Evolutionary conservation across 53 echinoderm and acorn worm genomes (phyloP), one percentile per base, ranked within the genome.

Genomic region (Astropecten irregularis): DNA sequence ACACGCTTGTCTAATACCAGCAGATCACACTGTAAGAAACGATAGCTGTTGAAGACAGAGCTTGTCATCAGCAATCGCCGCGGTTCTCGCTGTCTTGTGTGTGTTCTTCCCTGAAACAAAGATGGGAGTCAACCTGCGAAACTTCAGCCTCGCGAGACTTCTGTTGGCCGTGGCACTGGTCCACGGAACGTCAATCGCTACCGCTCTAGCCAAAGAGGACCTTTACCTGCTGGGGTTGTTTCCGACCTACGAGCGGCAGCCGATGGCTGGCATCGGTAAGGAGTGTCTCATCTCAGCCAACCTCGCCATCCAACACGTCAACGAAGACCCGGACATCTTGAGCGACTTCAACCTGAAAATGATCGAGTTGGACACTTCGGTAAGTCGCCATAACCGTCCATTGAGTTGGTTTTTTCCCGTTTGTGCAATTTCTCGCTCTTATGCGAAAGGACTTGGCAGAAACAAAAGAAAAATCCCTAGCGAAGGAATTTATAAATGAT

Each of bases 301-400:
- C 4, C 53, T 85, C n/a, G 85, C 85, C 61, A 33, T 85, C 20
- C 18, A 60, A 29, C 85, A 85, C 1, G 85, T 85, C 35, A 85
- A 85, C 62, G 85, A 72, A 9, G 48, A 85, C 39, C 85, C 85
- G 61, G 50, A 71, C 35, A 46, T 85, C 46, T 37, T 85, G 37
- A n/a, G 64, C 25, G 49, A 85, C 39, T 85, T 72, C 20, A 71
- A 46, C 40, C 62, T 85, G 20, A 31, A 48, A 19, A 55, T 85
- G 73, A 33, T 85, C 22, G 61, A 63, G 37, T 31, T 71, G 38
- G 85, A 85, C 66, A 72, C 85, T 0, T 38, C 20, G 48, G 85
- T 85, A 48, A 85, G 85, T 85, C 18, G n/a, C 15, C 40, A n/a
- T n/a, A n/a, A n/a, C n/a, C n/a, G n/a, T n/a, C n/a, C n/a, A n/a